A percentile compares a stretch with the other conserved stretches of the same genome.
Conservation (phyloP, 2,797 vertebrate species). For the Protosalanx chinensis region DNA sequence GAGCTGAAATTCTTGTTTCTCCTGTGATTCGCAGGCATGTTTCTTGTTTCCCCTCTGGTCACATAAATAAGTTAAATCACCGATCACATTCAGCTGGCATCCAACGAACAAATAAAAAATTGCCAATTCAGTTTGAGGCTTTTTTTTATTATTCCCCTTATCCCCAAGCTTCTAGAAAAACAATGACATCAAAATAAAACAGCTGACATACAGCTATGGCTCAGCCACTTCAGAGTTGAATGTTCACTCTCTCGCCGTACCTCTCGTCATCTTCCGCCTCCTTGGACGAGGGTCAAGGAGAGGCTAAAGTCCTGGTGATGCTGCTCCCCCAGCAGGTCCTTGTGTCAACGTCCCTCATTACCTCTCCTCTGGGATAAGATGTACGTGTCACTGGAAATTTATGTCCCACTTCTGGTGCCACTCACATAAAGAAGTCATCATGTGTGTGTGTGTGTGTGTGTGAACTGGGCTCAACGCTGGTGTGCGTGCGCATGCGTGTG, state of each 20-base stretch:
- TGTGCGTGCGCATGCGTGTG: conserved; percentile 41
- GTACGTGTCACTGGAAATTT: conserved; percentile 51
- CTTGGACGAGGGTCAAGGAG: conserved; percentile 32
- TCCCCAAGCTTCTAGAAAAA: conserved; percentile 29
- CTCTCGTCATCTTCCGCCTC: conserved; percentile 33
- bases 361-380: conserved; percentile 35
- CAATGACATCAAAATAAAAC: conserved; percentile 9
- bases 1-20: background rate
- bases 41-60: conserved; percentile 29
- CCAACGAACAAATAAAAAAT: conserved; percentile 42
- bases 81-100: conserved; percentile 21
- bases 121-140: background rate
- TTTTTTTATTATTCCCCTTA: conserved; percentile 17
- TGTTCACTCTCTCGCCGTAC: conserved; percentile 31
- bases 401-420: conserved; percentile 36
- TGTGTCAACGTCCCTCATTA: conserved; percentile 9
- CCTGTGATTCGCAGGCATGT: conserved; percentile 15
- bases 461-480: background rate
- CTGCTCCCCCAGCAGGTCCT: conserved; percentile 28
- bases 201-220: conserved; percentile 1
- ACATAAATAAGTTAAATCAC: conserved; percentile 28
- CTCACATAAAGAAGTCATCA: conserved; percentile 11
- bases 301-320: conserved; percentile 41
- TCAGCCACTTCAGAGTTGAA: conserved; percentile 34
- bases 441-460: conserved; percentile 8